Evolutionary conservation across 2,888 invertebrate species (phyloP).

Genomic region (Druceiella hillmani): DNA sequence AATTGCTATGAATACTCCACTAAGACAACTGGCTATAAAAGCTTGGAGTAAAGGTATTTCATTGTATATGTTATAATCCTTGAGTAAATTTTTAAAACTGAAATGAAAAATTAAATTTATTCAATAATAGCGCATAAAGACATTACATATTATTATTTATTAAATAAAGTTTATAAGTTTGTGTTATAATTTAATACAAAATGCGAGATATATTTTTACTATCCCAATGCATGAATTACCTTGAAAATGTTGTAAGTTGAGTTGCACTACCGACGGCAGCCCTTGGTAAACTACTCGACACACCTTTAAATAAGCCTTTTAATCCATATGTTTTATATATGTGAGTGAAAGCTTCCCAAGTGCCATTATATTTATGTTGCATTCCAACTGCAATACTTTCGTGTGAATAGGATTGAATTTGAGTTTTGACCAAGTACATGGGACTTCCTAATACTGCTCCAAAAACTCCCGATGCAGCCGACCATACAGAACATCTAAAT

Average conservation of each 20-base stretch:
- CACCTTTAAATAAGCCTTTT: conserved; percentile 73
- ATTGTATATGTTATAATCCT: no score
- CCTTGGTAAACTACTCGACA: conserved; percentile 64
- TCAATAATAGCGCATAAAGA: no score
- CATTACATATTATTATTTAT: no score
- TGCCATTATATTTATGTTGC: conserved; percentile 69
- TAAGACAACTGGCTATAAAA: conserved; percentile 73
- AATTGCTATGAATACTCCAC: conserved; percentile 68
- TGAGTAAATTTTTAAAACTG: no score
- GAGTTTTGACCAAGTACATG: conserved; percentile 76
- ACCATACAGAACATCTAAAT: conserved; percentile 37
- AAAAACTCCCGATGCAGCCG: conserved; percentile 55
- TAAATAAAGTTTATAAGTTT: no score
- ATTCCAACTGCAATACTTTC: conserved; percentile 77
- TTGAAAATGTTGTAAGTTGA: conserved; percentile 76
- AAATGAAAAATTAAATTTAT: no score
- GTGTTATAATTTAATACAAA: no score
- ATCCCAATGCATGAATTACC: no score
- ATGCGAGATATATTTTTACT: no score
- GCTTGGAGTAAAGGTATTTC: no score
- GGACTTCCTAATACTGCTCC: conserved; percentile 71
- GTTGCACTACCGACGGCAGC: conserved; percentile 77
- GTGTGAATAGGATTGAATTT: conserved; percentile 69
- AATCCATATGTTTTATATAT: conserved; percentile 52
- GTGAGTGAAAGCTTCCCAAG: conserved; percentile 41